Base-by-base conservation (phyloP, 2,797 vertebrate species). In the Eospalax fontanierii region DNA sequence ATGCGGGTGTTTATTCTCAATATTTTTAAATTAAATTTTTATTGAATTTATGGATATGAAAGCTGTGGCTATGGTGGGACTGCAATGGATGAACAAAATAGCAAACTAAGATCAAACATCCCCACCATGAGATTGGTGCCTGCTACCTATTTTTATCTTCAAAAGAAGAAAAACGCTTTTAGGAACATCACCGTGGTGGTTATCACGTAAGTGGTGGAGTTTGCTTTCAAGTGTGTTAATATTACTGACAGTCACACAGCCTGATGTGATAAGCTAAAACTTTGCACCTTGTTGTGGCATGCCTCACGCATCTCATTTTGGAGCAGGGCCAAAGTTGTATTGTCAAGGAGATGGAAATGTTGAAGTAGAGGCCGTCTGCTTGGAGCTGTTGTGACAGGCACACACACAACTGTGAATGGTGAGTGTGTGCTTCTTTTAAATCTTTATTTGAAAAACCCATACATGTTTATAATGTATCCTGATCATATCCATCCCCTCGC, bases 211-310 rank as follows among this genome's bases (percentile, higher is more conserved):
- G 19, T 38, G 33, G 18, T 26, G 57, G 63, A 46, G 46, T 73
- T 90, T 86, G 35, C 71, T 57, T 89, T 93, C 71, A 82, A 21
- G 86, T 79, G n/a, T 54, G 15, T 93, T 71, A 73, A 38, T 46
- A 46, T 54, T 81, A 73, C 84, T 96, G 75, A 89, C 75, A 66
- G 61, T 88, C 57, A 16, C n/a, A 18, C 4, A 12, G 43, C 76
- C 70, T 63, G 70, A 24, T 38, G 73, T 66, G 66, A n/a, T 28
- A n/a, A 21, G 1, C 40, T 54, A 54, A 9, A 12, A 54, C 8
- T 90, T 70, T 61, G 76, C 91, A 46, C 65, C 21, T 63, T 28
- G 19, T 59, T 73, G 3, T 22, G 87, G 61, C 66, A 28, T 28
- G 80, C 21, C 50, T 87, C 26, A 0, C 12, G 4, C 15, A 0